A percentile compares a stretch with the other conserved stretches of the same genome.
These are phyloP conservation scores for Mormyrus lacerda DNA, from an alignment of 2,113 vertebrate species.

Conservation along the genomic window DNA sequence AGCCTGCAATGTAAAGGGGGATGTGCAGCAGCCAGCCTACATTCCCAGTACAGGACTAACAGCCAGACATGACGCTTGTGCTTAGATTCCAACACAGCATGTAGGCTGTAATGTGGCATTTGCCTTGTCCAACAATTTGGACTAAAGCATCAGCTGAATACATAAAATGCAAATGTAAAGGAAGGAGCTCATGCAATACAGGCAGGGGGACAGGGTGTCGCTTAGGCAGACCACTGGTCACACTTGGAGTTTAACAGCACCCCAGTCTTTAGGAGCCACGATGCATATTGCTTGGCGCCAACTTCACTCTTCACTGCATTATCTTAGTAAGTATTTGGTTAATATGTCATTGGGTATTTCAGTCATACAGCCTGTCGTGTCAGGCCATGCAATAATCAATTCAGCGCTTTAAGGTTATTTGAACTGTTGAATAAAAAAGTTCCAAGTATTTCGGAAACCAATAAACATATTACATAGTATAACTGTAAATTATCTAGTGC, in stretches of 20 bases:
- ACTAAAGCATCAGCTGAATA: not conserved
- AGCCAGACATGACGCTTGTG: not conserved
- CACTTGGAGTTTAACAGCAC: not conserved
- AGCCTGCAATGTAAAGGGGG: slow-evolving; percentile 23
- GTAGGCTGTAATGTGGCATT: not conserved
- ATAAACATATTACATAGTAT: not conserved
- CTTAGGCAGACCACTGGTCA: not conserved
- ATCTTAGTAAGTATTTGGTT: not conserved
- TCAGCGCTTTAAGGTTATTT: not conserved
- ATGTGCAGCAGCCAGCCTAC: too few species aligned
- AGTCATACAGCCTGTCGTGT: not conserved
- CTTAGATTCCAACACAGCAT: not conserved
- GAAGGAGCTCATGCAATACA: not conserved
- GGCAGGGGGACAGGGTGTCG: not conserved
- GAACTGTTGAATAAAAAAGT: not conserved
- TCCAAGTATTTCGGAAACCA: not conserved
- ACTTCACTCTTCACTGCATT: not conserved
- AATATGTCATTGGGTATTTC: not conserved
- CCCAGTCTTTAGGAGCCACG: not conserved
- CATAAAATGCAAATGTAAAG: not conserved
- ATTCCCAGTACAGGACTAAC: not conserved
- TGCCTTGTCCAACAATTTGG: not conserved
- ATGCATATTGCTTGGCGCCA: not conserved
- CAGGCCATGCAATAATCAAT: not conserved
- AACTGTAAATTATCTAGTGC: not conserved